Conservation (phyloP, 2,797 vertebrate species). For the Pogonophryne albipinna region DNA sequence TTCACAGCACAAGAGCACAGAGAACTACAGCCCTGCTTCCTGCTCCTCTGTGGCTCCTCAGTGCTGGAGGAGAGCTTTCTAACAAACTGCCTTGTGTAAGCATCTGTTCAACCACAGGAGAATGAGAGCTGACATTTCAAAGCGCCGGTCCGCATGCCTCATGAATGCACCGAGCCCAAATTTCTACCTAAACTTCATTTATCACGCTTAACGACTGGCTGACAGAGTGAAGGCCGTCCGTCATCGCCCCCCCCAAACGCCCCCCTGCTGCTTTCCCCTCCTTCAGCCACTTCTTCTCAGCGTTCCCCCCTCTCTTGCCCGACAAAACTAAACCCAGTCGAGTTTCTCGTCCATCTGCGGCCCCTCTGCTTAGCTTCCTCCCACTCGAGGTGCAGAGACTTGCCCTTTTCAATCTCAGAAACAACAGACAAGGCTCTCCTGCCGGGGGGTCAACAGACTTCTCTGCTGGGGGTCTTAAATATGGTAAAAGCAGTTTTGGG, state of each 20-base stretch:
- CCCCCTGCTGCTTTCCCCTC: constrained; percentile 45
- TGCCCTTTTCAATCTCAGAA: constrained; percentile 72
- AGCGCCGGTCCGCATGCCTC: constrained; percentile 64
- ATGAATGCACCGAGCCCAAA: constrained; percentile 62
- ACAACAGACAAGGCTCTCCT: constrained; percentile 81
- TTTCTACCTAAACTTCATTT: constrained; percentile 79
- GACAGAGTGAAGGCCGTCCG: constrained; percentile 84
- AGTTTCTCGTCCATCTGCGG: constrained; percentile 57
- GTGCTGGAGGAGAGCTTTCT: constrained; percentile 55
- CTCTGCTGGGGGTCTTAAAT: constrained; percentile 65
- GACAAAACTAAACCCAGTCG: constrained; percentile 47
- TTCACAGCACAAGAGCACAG: constrained; percentile 64
- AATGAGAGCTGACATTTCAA: constrained; percentile 84
- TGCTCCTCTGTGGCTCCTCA: constrained; percentile 43
- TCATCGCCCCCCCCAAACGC: constrained; percentile 73
- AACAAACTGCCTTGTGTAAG: constrained; percentile 78
- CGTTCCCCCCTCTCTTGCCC: constrained; percentile 30
- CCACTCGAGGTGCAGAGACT: constrained; percentile 49
- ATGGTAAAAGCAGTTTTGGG: constrained; percentile 61
- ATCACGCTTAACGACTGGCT: constrained; percentile 80
- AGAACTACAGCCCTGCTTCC: constrained; percentile 47
- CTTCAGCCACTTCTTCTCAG: constrained; percentile 39
- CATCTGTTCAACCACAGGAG: constrained; percentile 80
- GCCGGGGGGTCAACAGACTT: constrained; percentile 72
- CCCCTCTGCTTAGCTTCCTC: constrained; percentile 40